A percentile compares a stretch with the other conserved stretches of the same genome.
Evolutionary conservation across 30 jellyfish, hydroid and myxozoan genomes (phyloP).

Genomic region (Pseudorhiza aurosa): DNA sequence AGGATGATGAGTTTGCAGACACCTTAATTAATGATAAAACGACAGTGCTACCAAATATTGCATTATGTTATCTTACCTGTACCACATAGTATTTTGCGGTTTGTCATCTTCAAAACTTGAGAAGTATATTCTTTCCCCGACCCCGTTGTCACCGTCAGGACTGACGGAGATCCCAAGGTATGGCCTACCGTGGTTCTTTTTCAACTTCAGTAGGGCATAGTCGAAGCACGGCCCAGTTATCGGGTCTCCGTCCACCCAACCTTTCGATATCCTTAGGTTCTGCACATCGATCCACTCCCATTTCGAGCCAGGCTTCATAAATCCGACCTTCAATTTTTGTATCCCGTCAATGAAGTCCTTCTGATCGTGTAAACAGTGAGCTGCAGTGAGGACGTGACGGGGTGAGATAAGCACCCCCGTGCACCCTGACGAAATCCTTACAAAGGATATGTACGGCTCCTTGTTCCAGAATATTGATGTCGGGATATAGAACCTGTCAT

Average conservation of each 20-base stretch:
- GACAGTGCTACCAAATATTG: background rate
- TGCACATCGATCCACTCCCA: constrained; percentile 79
- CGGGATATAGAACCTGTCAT: constrained; percentile 90
- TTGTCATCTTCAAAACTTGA: constrained; percentile 98
- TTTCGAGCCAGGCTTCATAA: constrained; percentile 38
- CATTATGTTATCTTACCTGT: constrained; percentile 79
- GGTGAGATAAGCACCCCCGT: constrained; percentile 97
- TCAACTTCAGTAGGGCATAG: constrained; percentile 83
- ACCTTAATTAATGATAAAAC: too few species aligned
- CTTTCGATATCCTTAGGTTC: constrained; percentile 88
- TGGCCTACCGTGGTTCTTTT: constrained; percentile 82
- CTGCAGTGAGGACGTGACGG: constrained; percentile 99
- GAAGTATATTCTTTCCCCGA: constrained; percentile 96
- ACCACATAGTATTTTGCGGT: constrained; percentile 95
- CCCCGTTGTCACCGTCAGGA: constrained; percentile 81
- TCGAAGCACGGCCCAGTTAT: constrained; percentile 92
- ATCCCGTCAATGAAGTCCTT: constrained; percentile 89
- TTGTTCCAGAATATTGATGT: constrained; percentile 75
- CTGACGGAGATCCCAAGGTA: constrained; percentile 77
- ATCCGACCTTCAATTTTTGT: constrained; percentile 83
- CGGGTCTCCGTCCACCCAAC: constrained; percentile 96
- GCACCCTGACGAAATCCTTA: constrained; percentile 93
- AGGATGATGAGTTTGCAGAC: too few species aligned
- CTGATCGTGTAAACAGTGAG: constrained; percentile 99
- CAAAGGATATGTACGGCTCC: constrained; percentile 92